Percentiles rank a stretch among this genome's conserved stretches.
These are phyloP conservation scores for Phaonia tiefii DNA, from an alignment of 2,888 invertebrate genomes.

Conservation along the genomic window DNA sequence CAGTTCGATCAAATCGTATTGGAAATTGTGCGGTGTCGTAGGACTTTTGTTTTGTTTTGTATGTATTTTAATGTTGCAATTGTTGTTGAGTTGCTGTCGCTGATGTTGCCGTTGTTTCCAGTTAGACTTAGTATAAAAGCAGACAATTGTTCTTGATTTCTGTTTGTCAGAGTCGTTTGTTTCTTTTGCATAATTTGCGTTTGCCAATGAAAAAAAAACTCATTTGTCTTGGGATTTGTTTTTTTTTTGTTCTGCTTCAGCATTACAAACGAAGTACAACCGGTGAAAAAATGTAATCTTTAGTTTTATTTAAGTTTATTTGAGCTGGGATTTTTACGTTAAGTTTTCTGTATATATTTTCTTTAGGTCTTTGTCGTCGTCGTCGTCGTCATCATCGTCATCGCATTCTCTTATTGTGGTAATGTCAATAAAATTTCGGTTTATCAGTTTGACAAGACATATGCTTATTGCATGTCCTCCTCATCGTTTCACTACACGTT, in stretches of 20 bases:
- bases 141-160: conserved; percentile 40
- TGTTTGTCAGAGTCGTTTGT: conserved; percentile 41
- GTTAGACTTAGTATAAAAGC: neutral
- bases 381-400: neutral
- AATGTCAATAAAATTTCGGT: conserved; percentile 72
- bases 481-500: conserved; percentile 50
- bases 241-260: too few relatives aligned
- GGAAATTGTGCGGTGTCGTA: neutral
- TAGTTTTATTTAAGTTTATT: conserved; percentile 65
- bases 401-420: conserved; percentile 58
- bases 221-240: conserved; percentile 68
- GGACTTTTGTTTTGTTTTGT: neutral
- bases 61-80: conserved; percentile 3
- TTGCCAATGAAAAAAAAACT: conserved; percentile 50
- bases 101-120: conserved; percentile 21
- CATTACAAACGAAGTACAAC: conserved; percentile 53
- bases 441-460: conserved; percentile 71
- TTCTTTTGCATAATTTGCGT: conserved; percentile 66
- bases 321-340: conserved; percentile 36
- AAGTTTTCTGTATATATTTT: neutral
- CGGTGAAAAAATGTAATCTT: conserved; percentile 59
- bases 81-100: neutral
- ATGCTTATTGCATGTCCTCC: conserved; percentile 68
- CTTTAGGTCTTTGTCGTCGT: neutral
- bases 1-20: too few relatives aligned